These are phyloP conservation scores for Mugil cephalus DNA, from an alignment of 2,113 vertebrate species.

Conservation along the genomic window DNA sequence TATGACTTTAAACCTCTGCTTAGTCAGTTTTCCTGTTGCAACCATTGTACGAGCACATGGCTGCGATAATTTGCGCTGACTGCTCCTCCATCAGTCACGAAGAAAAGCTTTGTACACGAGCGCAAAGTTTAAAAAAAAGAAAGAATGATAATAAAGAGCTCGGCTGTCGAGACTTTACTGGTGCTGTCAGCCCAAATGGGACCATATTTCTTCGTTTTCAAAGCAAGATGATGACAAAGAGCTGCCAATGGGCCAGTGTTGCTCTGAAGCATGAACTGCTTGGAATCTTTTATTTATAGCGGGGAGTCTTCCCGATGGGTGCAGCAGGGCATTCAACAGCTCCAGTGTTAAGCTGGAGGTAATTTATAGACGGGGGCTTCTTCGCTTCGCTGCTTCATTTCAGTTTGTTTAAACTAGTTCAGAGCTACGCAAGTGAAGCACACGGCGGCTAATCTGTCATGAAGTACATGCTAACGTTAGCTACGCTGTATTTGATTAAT, in stretches of 20 bases:
- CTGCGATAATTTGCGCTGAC: conserved; percentile 17
- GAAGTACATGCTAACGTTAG: background rate
- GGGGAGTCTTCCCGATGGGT: conserved; percentile 44
- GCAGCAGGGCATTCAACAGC: conserved; percentile 56
- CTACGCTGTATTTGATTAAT: background rate
- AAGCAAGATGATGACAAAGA: conserved; percentile 65
- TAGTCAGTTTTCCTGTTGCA: conserved; percentile 41
- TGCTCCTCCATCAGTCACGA: conserved; percentile 12
- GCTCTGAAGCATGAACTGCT: conserved; percentile 59
- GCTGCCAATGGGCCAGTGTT: conserved; percentile 46
- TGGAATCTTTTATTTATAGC: conserved; percentile 74
- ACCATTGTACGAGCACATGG: conserved; percentile 34
- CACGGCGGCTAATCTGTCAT: conserved; percentile 9
- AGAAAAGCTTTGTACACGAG: conserved; percentile 23
- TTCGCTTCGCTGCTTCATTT: conserved; percentile 13
- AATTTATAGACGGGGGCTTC: conserved; percentile 56
- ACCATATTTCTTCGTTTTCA: conserved; percentile 48
- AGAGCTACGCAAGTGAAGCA: background rate
- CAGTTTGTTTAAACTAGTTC: conserved; percentile 31
- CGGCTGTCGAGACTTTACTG: conserved; percentile 43
- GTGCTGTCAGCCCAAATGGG: conserved; percentile 42
- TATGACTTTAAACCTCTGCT: conserved; percentile 7
- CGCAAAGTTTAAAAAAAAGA: conserved; percentile 19
- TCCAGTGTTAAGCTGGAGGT: conserved; percentile 44
- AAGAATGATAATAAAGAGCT: conserved; percentile 23